Evolutionary conservation across 2,888 invertebrate species (phyloP).

Genomic region (Protophormia terraenovae): DNA sequence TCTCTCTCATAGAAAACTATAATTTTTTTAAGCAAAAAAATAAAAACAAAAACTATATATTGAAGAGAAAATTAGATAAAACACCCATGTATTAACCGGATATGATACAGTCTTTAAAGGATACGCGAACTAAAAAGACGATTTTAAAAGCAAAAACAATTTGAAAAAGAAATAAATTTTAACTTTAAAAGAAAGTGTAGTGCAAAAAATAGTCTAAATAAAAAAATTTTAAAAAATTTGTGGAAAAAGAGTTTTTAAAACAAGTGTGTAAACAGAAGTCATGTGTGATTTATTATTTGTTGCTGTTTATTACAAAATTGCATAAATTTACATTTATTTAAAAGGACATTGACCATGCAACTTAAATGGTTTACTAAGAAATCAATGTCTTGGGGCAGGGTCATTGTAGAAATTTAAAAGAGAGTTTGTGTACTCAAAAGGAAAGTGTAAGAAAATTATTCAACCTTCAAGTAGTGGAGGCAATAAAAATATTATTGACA

Average conservation of each 20-base stretch:
- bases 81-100: constrained; percentile 75
- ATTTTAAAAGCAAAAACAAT: constrained; percentile 41
- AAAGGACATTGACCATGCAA: constrained; percentile 67
- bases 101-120: constrained; percentile 76
- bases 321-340: constrained; percentile 55
- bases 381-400: constrained; percentile 53
- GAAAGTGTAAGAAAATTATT: background rate
- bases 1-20: background rate
- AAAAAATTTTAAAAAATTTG: background rate
- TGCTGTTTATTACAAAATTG: constrained; percentile 8
- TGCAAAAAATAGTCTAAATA: constrained; percentile 4
- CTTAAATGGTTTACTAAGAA: background rate
- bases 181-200: constrained; percentile 22
- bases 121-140: constrained; percentile 75
- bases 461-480: background rate
- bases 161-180: background rate
- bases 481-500: background rate
- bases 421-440: background rate
- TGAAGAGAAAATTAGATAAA: constrained; percentile 76
- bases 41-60: constrained; percentile 16
- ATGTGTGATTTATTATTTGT: background rate
- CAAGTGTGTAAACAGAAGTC: background rate
- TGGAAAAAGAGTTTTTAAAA: background rate
- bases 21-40: background rate
- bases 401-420: constrained; percentile 50